phyloP scores from a whole-genome alignment of 37 sponge, comb jelly and placozoan species.

The Halichondria panicea region DNA sequence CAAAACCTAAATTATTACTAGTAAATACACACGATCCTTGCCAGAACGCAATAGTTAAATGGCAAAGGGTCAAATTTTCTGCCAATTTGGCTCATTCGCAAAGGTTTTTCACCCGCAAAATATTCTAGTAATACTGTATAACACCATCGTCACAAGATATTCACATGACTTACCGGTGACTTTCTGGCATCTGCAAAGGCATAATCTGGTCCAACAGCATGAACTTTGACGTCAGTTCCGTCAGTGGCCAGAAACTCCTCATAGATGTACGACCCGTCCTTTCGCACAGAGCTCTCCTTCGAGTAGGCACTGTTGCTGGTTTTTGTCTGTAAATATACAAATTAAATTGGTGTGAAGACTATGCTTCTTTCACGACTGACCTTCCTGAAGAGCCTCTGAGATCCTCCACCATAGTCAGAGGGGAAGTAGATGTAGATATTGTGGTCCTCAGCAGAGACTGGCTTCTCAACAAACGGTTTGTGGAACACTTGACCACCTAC shows the following conservation, averaged over 20 bases:
- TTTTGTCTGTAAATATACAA: slow-evolving; percentile 44
- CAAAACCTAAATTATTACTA: too few relatives aligned
- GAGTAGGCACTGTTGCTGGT: slow-evolving; percentile 79
- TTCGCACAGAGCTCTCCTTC: slow-evolving; percentile 64
- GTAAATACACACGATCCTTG: too few relatives aligned
- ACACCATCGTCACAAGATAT: too few relatives aligned
- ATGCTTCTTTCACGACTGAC: too few relatives aligned
- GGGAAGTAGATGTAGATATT: slow-evolving; percentile 94
- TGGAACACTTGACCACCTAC: slow-evolving; percentile 76
- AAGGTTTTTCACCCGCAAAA: too few relatives aligned
- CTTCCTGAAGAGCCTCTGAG: slow-evolving; percentile 93
- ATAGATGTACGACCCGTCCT: slow-evolving; percentile 86
- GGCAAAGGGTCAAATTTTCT: too few relatives aligned
- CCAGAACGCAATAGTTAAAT: too few relatives aligned
- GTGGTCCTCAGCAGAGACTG: slow-evolving; percentile 92
- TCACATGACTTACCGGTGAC: slow-evolving; percentile 93
- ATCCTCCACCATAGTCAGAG: slow-evolving; percentile 90
- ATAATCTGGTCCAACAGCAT: slow-evolving; percentile 94
- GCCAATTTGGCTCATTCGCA: too few relatives aligned
- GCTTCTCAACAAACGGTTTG: slow-evolving; percentile 98
- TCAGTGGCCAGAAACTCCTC: slow-evolving; percentile 96
- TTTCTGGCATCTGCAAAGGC: slow-evolving; percentile 97
- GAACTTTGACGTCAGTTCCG: slow-evolving; percentile 95
- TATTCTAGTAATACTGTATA: too few relatives aligned
- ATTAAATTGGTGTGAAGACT: background rate